Evolutionary conservation across 2,888 invertebrate species (phyloP), one percentile per base, ranked within the genome.

Genomic region (Sphaerophoria taeniata): DNA sequence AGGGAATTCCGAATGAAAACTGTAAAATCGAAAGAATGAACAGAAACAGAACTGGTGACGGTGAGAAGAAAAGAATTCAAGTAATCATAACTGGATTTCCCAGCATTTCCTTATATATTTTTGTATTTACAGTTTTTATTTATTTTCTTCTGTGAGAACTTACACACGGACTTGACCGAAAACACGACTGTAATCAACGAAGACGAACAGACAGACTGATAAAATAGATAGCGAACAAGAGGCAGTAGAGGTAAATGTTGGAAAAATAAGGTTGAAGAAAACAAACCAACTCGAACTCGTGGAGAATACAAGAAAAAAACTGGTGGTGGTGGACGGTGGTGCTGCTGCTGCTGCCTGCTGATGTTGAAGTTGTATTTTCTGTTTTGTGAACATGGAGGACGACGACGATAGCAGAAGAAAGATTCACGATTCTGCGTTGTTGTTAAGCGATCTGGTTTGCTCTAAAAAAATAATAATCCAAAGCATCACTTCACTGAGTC

Each of bases 141-240:
- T 24, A 16, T 49, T 49, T 63, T 63, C 34, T 67, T 36, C 24
- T 24, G 24, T 24, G 24, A 24, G 24, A 51, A 67, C 49, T 67
- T 67, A 39, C 39, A 56, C 55, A 53, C 53, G 9, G 36, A 43
- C 0, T 31, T 2, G 53, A 24, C 31, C 63, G 45, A 63, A 63
- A 51, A 67, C 53, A 53, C 67, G 51, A 53, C 67, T 67, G 36
- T 67, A 67, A 67, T 67, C 67, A 78, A 65, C 69, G 39, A 36
- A 60, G 53, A 73, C 53, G 53, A 67, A 34, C 75, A 61, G 69
- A 69, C 49, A 70, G 33, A 56, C 33, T 43, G 45, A 49, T 56
- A 61, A 56, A 58, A 65, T 31, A 31, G 78, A 47, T 61, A 45
- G 1, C 14, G 6, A 61, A 34, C 16, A 9, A 45, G 39, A 55